Evolutionary conservation across 2,888 invertebrate genomes (phyloP), one percentile per base, ranked within the genome.

Genomic region (Tinea trinotella): DNA sequence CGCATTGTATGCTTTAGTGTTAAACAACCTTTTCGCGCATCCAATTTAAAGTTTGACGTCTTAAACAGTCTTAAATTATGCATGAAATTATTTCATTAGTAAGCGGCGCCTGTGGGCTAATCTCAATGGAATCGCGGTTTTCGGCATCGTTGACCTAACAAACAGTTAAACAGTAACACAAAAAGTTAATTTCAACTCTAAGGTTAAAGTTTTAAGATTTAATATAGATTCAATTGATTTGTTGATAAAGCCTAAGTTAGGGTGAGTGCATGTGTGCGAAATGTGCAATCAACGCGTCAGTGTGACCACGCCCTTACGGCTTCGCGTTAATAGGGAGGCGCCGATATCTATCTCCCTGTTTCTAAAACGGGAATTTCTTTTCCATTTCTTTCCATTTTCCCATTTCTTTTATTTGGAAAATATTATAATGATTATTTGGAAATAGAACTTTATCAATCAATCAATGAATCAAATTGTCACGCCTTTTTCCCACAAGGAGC

Each of bases 1-100:
- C n/a, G n/a, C n/a, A n/a, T n/a, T n/a, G n/a, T n/a, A n/a, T n/a
- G n/a, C n/a, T n/a, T n/a, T n/a, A n/a, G n/a, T n/a, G n/a, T n/a
- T n/a, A 73, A 73, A 64, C 72, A 74, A 77, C 80, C 78, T 76
- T 76, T 79, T 80, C 81, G 71, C 77, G 75, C 79, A 80, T 78
- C 84, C 84, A 85, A 85, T 85, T 85, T 84, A 83, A 82, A 83
- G 76, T 76, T 83, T 85, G 84, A 85, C 84, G 74, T 85, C 83
- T 85, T 85, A 83, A 85, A 84, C 83, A 83, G 77, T 76, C 76
- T 76, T 82, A 85, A 84, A 85, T 83, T 84, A 82, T 74, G 70
- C 68, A 68, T 71, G 74, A 77, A 82, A 84, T 85, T 81, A 85
- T 84, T 84, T 84, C 79, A 84, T 84, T 84, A 83, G 76, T 63